Percentiles rank a stretch among this genome's conserved stretches.
phyloP scores from a whole-genome alignment of 2,888 invertebrate species.

The Thecocarcelia acutangulata region DNA sequence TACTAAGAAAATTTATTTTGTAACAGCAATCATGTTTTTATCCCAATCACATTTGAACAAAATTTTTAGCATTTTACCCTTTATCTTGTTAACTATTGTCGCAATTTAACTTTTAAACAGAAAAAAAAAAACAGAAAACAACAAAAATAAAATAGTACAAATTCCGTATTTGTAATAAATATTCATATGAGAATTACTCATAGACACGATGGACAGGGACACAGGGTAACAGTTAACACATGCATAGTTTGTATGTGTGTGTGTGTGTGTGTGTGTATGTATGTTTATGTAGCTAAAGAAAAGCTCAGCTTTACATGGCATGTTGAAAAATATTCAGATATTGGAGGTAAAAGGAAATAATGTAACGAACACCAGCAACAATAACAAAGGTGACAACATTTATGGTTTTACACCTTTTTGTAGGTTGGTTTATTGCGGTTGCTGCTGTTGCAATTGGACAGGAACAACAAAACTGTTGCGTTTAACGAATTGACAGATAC shows the following conservation, averaged over 20 bases:
- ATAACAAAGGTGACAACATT: conserved; percentile 67
- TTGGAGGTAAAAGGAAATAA: conserved; percentile 20
- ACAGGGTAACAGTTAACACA: conserved; percentile 20
- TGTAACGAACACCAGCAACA: conserved; percentile 47
- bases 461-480: conserved; percentile 64
- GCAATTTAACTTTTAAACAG: conserved; percentile 48
- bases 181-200: conserved; percentile 67
- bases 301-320: conserved; percentile 30
- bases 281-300: not conserved
- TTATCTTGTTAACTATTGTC: conserved; percentile 49
- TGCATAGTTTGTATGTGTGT: too few species aligned
- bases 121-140: conserved; percentile 41
- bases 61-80: conserved; percentile 45
- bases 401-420: conserved; percentile 67
- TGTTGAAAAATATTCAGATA: conserved; percentile 8
- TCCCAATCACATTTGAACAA: not conserved
- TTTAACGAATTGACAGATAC: conserved; percentile 68
- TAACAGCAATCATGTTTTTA: not conserved
- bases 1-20: conserved; percentile 38
- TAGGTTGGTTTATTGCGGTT: conserved; percentile 47
- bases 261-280: too few species aligned
- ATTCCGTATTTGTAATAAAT: conserved; percentile 53
- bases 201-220: conserved; percentile 24
- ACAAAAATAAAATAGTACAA: conserved; percentile 38
- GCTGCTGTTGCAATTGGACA: conserved; percentile 40